Evolutionary conservation across 2,888 invertebrate species (phyloP).

Genomic region (Didymodactylos carnosus): DNA sequence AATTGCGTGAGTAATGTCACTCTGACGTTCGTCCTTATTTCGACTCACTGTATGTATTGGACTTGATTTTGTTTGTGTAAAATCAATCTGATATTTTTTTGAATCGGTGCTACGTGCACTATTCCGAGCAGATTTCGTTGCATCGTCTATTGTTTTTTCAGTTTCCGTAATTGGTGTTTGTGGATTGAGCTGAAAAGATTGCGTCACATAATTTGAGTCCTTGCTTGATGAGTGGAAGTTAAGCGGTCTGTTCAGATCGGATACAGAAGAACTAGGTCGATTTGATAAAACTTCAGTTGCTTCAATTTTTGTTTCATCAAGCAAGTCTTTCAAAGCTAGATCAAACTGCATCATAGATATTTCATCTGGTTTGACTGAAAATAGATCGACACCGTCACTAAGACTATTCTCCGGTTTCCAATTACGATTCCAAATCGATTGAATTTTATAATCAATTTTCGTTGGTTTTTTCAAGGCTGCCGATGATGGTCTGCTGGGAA

Average conservation of each 20-base stretch:
- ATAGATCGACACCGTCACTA: not conserved
- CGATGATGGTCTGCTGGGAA: not conserved
- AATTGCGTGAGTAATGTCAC: no score
- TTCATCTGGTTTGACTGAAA: not conserved
- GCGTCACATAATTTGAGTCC: no score
- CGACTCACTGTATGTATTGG: no score
- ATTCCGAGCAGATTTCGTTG: not conserved
- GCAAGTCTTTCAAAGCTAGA: not conserved
- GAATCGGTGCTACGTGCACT: no score
- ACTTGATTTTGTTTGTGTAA: no score
- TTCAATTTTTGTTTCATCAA: not conserved
- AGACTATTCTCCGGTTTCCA: not conserved
- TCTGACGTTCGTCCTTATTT: no score
- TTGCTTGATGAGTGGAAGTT: no score
- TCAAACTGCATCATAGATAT: not conserved
- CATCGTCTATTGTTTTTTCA: not conserved
- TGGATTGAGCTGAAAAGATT: no score
- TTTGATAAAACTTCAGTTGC: no score
- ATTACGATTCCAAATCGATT: not conserved
- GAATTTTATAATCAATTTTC: not conserved
- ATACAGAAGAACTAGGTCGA: no score
- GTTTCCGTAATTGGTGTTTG: not conserved
- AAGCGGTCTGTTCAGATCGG: no score
- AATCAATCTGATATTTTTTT: no score
- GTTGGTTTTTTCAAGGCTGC: not conserved